Evolutionary conservation across 2,797 vertebrate genomes (phyloP).

Genomic region (Sebastes kiyomatsui): DNA sequence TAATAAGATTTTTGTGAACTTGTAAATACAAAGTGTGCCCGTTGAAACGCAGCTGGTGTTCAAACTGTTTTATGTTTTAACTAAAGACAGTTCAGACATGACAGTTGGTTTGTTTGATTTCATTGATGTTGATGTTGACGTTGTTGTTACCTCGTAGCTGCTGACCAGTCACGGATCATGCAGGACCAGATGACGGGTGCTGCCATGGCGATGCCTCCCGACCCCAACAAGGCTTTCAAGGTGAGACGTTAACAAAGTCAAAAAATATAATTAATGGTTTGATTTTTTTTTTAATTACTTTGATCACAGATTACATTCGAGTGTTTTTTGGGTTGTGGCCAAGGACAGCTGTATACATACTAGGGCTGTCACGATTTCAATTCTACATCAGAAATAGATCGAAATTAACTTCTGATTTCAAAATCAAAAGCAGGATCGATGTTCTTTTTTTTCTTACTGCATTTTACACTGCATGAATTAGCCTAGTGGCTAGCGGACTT

Average conservation of each 20-base stretch:
- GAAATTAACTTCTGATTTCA: too few relatives aligned
- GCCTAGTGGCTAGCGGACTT: too few relatives aligned
- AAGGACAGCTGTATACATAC: too few relatives aligned
- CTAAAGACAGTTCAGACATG: not conserved
- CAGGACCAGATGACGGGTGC: conserved; percentile 88
- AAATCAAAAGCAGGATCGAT: too few relatives aligned
- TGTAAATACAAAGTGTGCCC: not conserved
- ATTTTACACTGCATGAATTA: too few relatives aligned
- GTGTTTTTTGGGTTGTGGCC: too few relatives aligned
- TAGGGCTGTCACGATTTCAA: too few relatives aligned
- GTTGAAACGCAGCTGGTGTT: not conserved
- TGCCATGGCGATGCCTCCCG: conserved; percentile 86
- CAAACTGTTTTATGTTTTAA: not conserved
- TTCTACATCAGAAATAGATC: fast-evolving
- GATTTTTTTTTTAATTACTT: not conserved
- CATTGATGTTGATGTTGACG: too few relatives aligned
- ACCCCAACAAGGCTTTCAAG: conserved; percentile 90
- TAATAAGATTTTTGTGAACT: not conserved
- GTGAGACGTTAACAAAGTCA: conserved; percentile 31
- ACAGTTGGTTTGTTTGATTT: not conserved
- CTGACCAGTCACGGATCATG: conserved; percentile 86
- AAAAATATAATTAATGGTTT: not conserved
- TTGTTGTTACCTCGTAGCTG: conserved; percentile 61
- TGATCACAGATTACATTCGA: not conserved
- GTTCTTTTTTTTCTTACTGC: too few relatives aligned